Base-by-base conservation (phyloP, 2,797 vertebrate species). In the Hypotaenidia okinawae region DNA sequence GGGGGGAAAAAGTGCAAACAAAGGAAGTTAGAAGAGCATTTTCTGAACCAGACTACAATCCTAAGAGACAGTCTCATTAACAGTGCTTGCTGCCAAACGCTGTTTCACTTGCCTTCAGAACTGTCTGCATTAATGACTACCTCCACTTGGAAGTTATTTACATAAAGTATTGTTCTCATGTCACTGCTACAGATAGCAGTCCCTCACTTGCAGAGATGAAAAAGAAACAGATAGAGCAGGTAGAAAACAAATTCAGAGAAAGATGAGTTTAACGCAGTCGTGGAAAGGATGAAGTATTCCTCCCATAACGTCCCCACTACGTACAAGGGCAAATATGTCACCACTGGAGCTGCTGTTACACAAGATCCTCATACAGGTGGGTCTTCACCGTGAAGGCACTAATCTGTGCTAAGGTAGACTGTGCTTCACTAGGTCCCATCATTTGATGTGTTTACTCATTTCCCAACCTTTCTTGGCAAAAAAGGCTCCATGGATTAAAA, bases 81-180 rank as follows among this genome's bases (percentile, higher is more conserved):
- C 6, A 3, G n/a, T 81, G 68, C 66, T 79, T 72, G 30, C 73
- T 93, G 93, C 80, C 62, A 93, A 91, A 76, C 0, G 2, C 63
- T 84, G 37, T 81, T 93, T 86, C 86, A 73, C 24, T 93, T 92
- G 67, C 67, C 70, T 93, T 95, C 86, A 90, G 77, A 94, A 88
- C 77, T 84, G 63, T 79, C 92, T 91, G 77, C 59, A 24, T 72
- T 97, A 97, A 96, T 94, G 69, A 95, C n/a, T 95, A 73, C 73
- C 85, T 95, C 70, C 70, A 79, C 47, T 59, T 91, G 51, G 62
- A 76, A 86, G 70, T 63, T 95, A 96, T 96, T 95, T 97, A 91
- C 88, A 95, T 97, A 84, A 88, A 69, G 88, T 90, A 95, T 96
- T 95, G 90, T 97, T 95, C 96, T 84, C 19, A 4, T 79, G 88